A percentile compares a stretch with the other conserved stretches of the same genome.
These are phyloP conservation scores for Porites divaricata DNA, from an alignment of 92 coral and sea anemone genomes.

Conservation along the genomic window DNA sequence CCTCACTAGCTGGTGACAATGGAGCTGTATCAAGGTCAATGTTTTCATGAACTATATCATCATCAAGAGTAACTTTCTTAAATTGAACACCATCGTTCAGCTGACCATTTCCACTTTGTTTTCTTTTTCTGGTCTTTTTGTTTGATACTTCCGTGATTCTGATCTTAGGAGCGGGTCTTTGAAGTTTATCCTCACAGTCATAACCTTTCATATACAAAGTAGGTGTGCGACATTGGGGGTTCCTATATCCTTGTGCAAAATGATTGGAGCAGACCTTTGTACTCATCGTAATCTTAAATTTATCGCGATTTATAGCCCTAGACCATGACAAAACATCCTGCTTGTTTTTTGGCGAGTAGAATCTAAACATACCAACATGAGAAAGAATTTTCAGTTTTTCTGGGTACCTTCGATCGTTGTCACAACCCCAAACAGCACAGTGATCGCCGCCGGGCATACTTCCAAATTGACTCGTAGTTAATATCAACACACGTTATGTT, in stretches of 20 bases:
- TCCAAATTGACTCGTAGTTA: not conserved
- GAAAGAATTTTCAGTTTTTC: slow-evolving; percentile 32
- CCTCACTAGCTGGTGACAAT: slow-evolving; percentile 4
- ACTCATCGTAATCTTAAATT: slow-evolving; percentile 42
- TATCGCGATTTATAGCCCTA: slow-evolving; percentile 42
- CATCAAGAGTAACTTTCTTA: slow-evolving; percentile 11
- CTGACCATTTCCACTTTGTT: not conserved
- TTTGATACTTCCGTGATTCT: slow-evolving; percentile 1
- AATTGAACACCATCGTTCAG: slow-evolving; percentile 4
- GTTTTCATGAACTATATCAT: not conserved
- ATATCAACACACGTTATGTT: no score
- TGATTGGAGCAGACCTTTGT: slow-evolving; percentile 63
- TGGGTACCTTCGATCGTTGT: slow-evolving; percentile 63
- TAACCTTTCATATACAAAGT: slow-evolving; percentile 70
- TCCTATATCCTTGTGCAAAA: slow-evolving; percentile 59
- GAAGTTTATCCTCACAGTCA: slow-evolving; percentile 43
- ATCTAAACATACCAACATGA: slow-evolving; percentile 49
- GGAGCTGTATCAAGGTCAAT: slow-evolving; percentile 2
- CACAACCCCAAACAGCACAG: slow-evolving; percentile 1
- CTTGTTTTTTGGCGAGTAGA: not conserved
- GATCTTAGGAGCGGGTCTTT: slow-evolving; percentile 61
- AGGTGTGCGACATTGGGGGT: slow-evolving; percentile 51
- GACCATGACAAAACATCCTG: slow-evolving; percentile 30
- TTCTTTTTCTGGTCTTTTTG: not conserved
- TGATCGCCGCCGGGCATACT: slow-evolving; percentile 58